These are phyloP conservation scores for Enteromius treurensis DNA, from an alignment of 2,797 vertebrate species.

Conservation along the genomic window DNA sequence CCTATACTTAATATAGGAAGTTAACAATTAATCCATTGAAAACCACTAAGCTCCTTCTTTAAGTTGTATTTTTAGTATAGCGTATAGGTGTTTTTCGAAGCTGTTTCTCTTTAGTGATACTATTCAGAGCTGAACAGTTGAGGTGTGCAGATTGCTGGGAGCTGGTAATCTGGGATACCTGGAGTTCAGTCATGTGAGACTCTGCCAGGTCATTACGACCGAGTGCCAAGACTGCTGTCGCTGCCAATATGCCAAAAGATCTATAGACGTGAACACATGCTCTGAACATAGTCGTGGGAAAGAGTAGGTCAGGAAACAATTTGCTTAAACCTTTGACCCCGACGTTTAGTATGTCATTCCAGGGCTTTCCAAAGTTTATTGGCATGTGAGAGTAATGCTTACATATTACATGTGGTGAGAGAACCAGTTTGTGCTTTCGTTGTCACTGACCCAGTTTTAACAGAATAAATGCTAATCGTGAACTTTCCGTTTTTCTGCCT, in stretches of 20 bases:
- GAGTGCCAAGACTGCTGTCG: constrained; percentile 47
- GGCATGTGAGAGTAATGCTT: constrained; percentile 40
- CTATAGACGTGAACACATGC: constrained; percentile 35
- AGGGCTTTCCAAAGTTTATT: constrained; percentile 35
- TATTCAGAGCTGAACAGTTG: background rate
- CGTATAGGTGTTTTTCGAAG: background rate
- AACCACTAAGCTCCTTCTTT: background rate
- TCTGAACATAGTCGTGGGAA: constrained; percentile 38
- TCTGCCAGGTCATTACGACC: constrained; percentile 37
- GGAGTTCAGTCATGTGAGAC: constrained; percentile 45
- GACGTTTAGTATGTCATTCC: constrained; percentile 18
- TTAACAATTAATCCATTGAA: background rate
- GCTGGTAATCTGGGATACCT: constrained; percentile 46
- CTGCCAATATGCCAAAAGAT: constrained; percentile 56
- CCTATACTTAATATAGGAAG: background rate
- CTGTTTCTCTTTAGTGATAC: background rate
- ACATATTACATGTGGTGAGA: constrained; percentile 20
- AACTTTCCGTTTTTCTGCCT: background rate
- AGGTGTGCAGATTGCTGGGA: constrained; percentile 26
- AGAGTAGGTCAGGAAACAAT: constrained; percentile 39
- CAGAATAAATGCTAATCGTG: constrained; percentile 22
- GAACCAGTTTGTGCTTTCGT: constrained; percentile 19
- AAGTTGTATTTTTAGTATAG: background rate
- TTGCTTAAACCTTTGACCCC: constrained; percentile 34
- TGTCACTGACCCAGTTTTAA: constrained; percentile 40